Percentiles rank a stretch among this genome's conserved stretches.
Conservation (phyloP, 2,797 vertebrate species). For the Pseudocheirus occidentalis region DNA sequence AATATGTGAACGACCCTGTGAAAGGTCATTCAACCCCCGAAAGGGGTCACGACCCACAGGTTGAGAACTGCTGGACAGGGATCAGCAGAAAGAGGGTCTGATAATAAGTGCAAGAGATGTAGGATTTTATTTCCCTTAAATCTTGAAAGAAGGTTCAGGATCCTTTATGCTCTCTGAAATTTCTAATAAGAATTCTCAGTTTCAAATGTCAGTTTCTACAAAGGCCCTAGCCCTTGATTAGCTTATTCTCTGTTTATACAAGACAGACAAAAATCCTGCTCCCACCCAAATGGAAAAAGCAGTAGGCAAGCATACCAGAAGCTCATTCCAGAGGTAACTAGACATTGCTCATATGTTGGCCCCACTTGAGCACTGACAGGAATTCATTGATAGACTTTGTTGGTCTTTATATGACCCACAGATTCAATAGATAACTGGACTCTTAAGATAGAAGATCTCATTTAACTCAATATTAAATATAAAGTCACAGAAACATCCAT, state of each 20-base stretch:
- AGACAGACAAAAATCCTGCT: background rate
- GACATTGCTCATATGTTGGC: background rate
- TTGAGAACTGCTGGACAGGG: too few relatives aligned
- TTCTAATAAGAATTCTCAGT: background rate
- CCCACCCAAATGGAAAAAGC: background rate
- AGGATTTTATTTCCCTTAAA: background rate
- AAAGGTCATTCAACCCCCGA: too few relatives aligned
- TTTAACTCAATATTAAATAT: background rate
- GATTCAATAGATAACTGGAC: background rate
- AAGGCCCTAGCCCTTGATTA: background rate
- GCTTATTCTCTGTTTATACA: background rate
- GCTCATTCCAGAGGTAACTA: background rate
- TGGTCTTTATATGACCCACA: background rate
- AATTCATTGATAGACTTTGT: background rate
- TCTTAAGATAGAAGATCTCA: background rate
- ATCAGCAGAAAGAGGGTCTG: background rate
- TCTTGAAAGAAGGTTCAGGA: background rate
- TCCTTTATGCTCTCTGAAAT: background rate
- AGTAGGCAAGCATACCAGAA: background rate
- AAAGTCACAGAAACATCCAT: background rate
- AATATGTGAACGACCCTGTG: too few relatives aligned
- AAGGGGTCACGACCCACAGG: too few relatives aligned
- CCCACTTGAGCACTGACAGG: background rate
- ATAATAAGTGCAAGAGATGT: background rate
- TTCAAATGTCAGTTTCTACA: background rate